Base-by-base conservation (phyloP, 2,113 vertebrate species). In the Alosa alosa region DNA sequence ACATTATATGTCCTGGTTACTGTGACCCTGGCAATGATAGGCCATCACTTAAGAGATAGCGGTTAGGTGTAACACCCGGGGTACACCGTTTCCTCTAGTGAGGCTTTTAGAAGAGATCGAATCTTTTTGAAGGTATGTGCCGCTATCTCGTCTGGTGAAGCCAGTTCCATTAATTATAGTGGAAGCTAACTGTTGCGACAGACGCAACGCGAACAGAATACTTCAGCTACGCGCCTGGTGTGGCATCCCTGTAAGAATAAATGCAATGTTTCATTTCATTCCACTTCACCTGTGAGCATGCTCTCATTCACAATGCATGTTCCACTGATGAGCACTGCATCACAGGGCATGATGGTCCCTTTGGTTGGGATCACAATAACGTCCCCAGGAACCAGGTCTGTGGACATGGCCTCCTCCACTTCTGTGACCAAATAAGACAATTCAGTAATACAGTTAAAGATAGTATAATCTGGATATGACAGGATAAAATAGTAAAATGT, bases 241-340 rank as follows among this genome's bases (percentile, higher is more conserved):
- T 44, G 41, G 4, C 31, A 31, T 31, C 41, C 41, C 41, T 44
- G 4, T 44, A 44, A 44, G 41, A 44, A 44, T 44, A 2, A 44
- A 44, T 44, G 41, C 4, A 2, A 44, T 44, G 41, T 44, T 44
- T 44, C 2, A 44, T 2, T 46, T 17, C 2, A 22, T 25, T 85
- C 85, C 20, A 18, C 39, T 84, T 90, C 39, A 99, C 98, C 98
- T 97, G 98, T 99, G 90, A 99, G 93, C 98, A 99, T 99, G 95
- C 98, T 99, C 94, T 99, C 98, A 88, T 99, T 99, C 86, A 99
- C 98, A 84, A 99, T 99, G 93, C 98, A 99, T 88, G 98, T 99
- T 86, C 98, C 98, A 86, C 95, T 99, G 90, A 99, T 92, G 88
- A 99, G 94, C 50, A 98, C 97, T 2, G 97, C 97, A 55, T 99